A percentile compares a stretch with the other conserved stretches of the same genome.
These are phyloP conservation scores for Neotoxoptera formosana DNA, from an alignment of 1,140 invertebrate genomes.

Conservation along the genomic window DNA sequence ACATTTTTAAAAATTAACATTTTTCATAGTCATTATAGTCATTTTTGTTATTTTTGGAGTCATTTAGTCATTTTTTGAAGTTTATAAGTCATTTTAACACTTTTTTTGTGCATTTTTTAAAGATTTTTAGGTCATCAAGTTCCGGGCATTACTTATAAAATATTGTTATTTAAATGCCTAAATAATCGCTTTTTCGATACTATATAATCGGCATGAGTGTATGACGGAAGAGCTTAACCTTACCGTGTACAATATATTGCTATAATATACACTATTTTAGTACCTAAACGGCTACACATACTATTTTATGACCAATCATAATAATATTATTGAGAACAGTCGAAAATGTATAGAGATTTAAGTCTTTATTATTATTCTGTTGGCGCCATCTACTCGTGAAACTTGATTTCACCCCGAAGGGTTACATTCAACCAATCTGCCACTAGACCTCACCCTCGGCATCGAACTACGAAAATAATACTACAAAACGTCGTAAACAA, in stretches of 20 bases:
- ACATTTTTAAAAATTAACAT: too few species aligned
- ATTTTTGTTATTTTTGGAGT: too few species aligned
- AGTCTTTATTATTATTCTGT: neutral
- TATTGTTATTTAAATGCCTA: neutral
- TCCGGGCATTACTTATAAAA: too few species aligned
- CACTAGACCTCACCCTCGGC: constrained; percentile 12
- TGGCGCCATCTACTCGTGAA: neutral
- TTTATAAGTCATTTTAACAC: too few species aligned
- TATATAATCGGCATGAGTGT: too few species aligned
- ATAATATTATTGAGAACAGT: neutral
- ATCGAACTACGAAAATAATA: neutral
- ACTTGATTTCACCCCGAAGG: neutral
- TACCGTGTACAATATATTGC: neutral
- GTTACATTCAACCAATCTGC: neutral
- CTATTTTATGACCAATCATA: neutral
- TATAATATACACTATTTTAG: neutral
- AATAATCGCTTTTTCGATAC: neutral
- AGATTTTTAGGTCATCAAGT: too few species aligned
- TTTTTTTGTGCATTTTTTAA: too few species aligned
- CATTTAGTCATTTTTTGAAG: too few species aligned
- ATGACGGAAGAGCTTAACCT: neutral
- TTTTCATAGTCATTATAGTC: too few species aligned
- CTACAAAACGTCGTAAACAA: neutral
- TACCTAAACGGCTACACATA: neutral
- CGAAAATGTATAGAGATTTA: neutral